Conservation (phyloP, 2,888 invertebrate species). For the Drosophila nigricruria region DNA sequence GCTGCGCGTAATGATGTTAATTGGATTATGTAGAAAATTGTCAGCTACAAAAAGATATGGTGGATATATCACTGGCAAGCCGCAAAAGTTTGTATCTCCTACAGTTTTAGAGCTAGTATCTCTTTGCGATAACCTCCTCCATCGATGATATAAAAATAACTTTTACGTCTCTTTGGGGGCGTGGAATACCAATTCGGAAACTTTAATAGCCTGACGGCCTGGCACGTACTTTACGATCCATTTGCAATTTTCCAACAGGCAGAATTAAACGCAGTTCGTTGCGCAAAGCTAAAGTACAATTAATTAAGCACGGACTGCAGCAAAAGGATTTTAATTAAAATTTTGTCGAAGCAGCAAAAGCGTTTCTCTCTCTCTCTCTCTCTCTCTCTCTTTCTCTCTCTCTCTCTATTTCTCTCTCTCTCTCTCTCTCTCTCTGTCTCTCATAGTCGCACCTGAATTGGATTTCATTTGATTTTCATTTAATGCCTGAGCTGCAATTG, state of each 20-base stretch:
- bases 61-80: no score
- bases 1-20: background rate
- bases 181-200: no score
- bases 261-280: constrained; percentile 43
- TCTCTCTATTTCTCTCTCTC: background rate
- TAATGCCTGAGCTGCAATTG: constrained; percentile 72
- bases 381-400: background rate
- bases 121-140: no score
- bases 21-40: background rate
- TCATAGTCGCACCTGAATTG: constrained; percentile 36
- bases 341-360: constrained; percentile 73
- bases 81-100: no score
- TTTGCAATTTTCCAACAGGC: constrained; percentile 12
- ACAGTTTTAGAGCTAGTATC: no score
- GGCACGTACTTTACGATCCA: constrained; percentile 20
- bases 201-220: constrained; percentile 2
- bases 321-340: constrained; percentile 73
- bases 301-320: constrained; percentile 64
- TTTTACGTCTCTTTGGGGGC: no score
- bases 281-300: constrained; percentile 67
- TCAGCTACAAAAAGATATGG: background rate
- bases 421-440: background rate
- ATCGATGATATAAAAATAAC: no score
- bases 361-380: constrained; percentile 10
- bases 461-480: constrained; percentile 70